phyloP scores from a whole-genome alignment of 2,888 invertebrate species.

The Eremobia ochroleuca region DNA sequence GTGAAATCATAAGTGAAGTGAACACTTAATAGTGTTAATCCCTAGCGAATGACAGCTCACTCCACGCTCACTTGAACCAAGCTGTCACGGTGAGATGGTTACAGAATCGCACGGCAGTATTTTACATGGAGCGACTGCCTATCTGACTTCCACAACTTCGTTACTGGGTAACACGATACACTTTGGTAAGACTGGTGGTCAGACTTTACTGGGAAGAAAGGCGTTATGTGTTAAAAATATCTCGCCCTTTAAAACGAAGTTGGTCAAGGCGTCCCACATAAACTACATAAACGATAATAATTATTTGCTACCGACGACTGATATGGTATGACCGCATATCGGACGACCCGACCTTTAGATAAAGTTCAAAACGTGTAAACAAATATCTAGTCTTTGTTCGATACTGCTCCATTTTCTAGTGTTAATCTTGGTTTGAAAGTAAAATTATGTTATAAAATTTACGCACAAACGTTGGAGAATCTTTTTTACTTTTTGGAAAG shows the following conservation, averaged over 20 bases:
- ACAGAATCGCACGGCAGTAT: too few species aligned
- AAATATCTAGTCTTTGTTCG: constrained; percentile 54
- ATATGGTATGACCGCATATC: constrained; percentile 45
- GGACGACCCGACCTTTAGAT: constrained; percentile 53
- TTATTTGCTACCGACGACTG: constrained; percentile 8
- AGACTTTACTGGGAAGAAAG: background rate
- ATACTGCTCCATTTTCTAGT: constrained; percentile 11
- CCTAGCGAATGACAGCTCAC: too few species aligned
- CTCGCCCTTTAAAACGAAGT: constrained; percentile 10
- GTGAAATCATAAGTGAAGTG: too few species aligned
- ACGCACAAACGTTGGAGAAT: background rate
- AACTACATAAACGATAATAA: background rate
- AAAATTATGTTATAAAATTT: background rate
- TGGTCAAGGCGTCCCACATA: constrained; percentile 35
- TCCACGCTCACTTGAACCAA: too few species aligned
- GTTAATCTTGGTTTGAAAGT: constrained; percentile 16
- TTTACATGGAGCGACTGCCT: background rate
- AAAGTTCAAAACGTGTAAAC: constrained; percentile 61
- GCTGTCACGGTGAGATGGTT: too few species aligned
- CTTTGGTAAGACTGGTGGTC: background rate
- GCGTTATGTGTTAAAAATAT: background rate
- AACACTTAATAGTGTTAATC: too few species aligned
- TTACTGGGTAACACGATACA: background rate
- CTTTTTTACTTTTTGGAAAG: background rate
- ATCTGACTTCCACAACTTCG: background rate